Conservation (phyloP, 2,797 vertebrate genomes). For the Harpagifer antarcticus region DNA sequence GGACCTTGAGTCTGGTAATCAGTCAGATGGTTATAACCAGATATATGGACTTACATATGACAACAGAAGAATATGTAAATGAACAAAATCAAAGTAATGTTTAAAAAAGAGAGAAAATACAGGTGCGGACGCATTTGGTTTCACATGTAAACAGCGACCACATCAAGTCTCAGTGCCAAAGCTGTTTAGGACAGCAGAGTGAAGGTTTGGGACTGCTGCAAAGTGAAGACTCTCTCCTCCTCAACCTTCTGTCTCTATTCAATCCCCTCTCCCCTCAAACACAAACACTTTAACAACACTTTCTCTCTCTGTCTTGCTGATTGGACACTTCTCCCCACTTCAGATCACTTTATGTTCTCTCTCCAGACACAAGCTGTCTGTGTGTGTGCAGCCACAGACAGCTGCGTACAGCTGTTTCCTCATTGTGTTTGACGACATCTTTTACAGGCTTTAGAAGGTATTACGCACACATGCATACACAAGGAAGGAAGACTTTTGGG, state of each 20-base stretch:
- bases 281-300: conserved; percentile 32
- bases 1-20: too few relatives aligned
- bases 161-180: conserved; percentile 28
- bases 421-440: conserved; percentile 38
- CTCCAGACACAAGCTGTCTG: conserved; percentile 19
- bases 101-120: background rate
- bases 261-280: conserved; percentile 27
- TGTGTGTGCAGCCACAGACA: conserved; percentile 49
- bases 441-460: conserved; percentile 43
- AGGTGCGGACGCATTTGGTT: background rate
- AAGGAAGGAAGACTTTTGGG: conserved; percentile 17
- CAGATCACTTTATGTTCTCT: conserved; percentile 32
- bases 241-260: conserved; percentile 3
- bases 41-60: background rate
- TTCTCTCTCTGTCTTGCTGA: conserved; percentile 13
- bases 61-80: background rate
- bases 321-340: conserved; percentile 12
- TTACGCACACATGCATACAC: conserved; percentile 29
- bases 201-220: conserved; percentile 39
- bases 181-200: conserved; percentile 44
- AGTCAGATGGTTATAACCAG: background rate
- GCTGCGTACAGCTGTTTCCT: conserved; percentile 71
- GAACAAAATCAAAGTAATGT: background rate
- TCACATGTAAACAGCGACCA: conserved; percentile 25
- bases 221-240: conserved; percentile 30